Conservation (phyloP, 2,797 vertebrate genomes). For the Pangasius sanitwongsei region DNA sequence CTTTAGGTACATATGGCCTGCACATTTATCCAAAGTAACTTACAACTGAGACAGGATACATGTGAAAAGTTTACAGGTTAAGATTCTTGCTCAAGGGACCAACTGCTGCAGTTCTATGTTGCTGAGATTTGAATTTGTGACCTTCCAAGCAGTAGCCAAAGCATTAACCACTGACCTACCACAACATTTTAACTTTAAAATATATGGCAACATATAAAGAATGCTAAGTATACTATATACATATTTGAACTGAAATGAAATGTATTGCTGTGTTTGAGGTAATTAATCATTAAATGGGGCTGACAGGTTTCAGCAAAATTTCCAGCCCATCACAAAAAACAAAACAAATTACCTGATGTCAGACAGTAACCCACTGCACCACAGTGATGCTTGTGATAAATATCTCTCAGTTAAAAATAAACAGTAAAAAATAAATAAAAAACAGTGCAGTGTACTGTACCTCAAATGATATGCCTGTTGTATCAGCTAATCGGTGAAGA, state of each 20-base stretch:
- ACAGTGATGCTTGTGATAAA: neutral
- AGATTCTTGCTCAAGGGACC: neutral
- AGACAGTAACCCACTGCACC: neutral
- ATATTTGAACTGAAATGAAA: neutral
- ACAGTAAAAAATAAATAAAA: neutral
- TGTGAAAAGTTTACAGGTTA: neutral
- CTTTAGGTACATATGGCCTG: neutral
- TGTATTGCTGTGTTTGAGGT: neutral
- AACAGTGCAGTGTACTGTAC: constrained; percentile 20
- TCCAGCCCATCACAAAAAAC: no score
- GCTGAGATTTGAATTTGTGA: neutral
- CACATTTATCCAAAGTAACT: neutral
- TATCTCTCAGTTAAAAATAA: neutral
- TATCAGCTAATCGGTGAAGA: constrained; percentile 49
- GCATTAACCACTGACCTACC: neutral
- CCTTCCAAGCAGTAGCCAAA: neutral
- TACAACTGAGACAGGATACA: neutral
- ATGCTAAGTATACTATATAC: neutral
- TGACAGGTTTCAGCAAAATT: no score
- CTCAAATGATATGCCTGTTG: constrained; percentile 65
- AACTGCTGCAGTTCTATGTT: neutral
- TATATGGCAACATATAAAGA: neutral
- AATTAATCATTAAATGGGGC: no score
- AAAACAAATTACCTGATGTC: no score
- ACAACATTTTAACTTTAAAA: neutral